These are phyloP conservation scores for Pterocles burchelli DNA, from an alignment of 2,113 vertebrate genomes.

Conservation along the genomic window DNA sequence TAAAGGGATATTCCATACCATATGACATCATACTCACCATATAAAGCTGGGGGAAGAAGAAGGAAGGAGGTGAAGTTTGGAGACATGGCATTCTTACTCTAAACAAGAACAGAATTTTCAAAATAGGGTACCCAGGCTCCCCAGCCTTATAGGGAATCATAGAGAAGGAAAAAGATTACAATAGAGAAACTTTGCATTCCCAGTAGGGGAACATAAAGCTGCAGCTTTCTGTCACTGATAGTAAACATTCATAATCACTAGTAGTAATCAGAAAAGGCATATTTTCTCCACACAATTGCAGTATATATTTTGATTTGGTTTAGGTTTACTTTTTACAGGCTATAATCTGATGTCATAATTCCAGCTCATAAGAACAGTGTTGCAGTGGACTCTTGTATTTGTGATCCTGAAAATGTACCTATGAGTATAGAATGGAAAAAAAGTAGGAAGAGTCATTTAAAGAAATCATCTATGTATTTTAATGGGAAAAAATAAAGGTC, in stretches of 20 bases:
- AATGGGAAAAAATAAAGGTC: not conserved
- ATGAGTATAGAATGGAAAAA: not conserved
- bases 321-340: not conserved
- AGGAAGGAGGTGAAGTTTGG: too few relatives aligned
- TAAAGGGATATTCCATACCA: too few relatives aligned
- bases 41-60: too few relatives aligned
- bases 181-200: not conserved
- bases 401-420: not conserved
- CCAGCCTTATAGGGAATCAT: not conserved
- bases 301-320: not conserved
- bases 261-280: not conserved
- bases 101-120: not conserved
- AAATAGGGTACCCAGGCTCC: not conserved
- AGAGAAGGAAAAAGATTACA: not conserved
- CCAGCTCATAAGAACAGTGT: not conserved
- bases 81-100: not conserved
- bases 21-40: too few relatives aligned
- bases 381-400: not conserved
- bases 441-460: not conserved
- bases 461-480: not conserved
- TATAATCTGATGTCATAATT: not conserved
- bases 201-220: not conserved
- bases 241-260: not conserved
- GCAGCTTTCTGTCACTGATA: not conserved
- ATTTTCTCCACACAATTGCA: not conserved